Evolutionary conservation across 1,140 invertebrate genomes (phyloP), one percentile per base, ranked within the genome.

Genomic region (Sesamia nonagrioides): DNA sequence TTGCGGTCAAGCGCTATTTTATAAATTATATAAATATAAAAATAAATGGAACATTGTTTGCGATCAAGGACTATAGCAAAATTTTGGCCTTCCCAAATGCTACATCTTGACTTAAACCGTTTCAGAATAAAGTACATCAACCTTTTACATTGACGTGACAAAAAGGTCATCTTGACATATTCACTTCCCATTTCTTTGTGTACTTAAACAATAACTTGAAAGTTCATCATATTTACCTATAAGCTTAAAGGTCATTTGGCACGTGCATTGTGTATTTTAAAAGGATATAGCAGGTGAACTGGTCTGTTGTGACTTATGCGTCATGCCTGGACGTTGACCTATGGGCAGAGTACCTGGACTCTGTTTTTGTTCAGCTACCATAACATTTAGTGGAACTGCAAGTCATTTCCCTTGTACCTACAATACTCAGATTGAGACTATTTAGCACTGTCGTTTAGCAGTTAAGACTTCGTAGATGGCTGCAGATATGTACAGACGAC

Each of bases 111-210:
- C 45, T 1, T 5, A 50, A 50, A 50, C 45, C 15, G n/a, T 50
- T n/a, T 50, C 45, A 6, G 15, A 15, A 50, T n/a, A 50, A 50
- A 50, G 45, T 15, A 2, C 13, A 50, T n/a, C 45, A n/a, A 50
- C 13, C 45, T 50, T n/a, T 50, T n/a, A n/a, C 45, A 13, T 6
- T 50, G 42, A 45, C 42, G 13, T 5, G 45, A 50, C 45, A 50
- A 50, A n/a, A 40, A 50, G 15, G 45, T 45, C 42, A 11, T 45
- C 45, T 50, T 50, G 45, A 50, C 45, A n/a, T n/a, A 50, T 50
- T 50, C 45, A 50, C 15, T 50, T 50, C 45, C 45, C 45, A 50
- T 50, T 50, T 50, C 45, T 50, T 50, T 50, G 45, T 50, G 45
- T 50, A 50, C 1, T 50, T n/a, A 50, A 50, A 50, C 45, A 50